Evolutionary conservation across 2,113 vertebrate species (phyloP).

Genomic region (Holacanthus passer): DNA sequence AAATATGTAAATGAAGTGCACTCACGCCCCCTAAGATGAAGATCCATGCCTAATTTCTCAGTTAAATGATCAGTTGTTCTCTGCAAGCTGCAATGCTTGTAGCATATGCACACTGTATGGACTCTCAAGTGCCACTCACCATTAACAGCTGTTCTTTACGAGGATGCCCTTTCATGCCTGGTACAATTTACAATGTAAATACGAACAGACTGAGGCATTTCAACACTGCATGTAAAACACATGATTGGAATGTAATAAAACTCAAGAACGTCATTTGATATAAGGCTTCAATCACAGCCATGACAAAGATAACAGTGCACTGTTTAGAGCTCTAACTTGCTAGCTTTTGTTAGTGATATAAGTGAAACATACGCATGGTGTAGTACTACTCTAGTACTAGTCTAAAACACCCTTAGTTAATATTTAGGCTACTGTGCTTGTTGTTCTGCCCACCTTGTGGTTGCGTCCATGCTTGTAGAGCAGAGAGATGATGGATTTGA

Average conservation of each 20-base stretch:
- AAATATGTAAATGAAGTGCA: neutral
- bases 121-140: slow-evolving; percentile 15
- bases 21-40: neutral
- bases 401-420: neutral
- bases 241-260: slow-evolving; percentile 36
- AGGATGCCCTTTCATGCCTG: slow-evolving; percentile 46
- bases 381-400: too few species aligned
- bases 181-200: slow-evolving; percentile 52
- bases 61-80: slow-evolving; percentile 4
- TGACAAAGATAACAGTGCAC: slow-evolving; percentile 3
- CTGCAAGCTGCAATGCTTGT: neutral
- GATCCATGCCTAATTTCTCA: neutral
- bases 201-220: slow-evolving; percentile 29
- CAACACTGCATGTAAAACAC: slow-evolving; percentile 47
- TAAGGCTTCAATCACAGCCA: neutral
- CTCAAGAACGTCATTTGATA: neutral
- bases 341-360: neutral
- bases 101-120: neutral
- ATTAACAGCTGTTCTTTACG: slow-evolving; percentile 67
- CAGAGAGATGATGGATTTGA: slow-evolving; percentile 96
- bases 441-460: slow-evolving; percentile 88
- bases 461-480: slow-evolving; percentile 97
- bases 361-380: too few species aligned
- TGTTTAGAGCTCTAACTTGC: neutral
- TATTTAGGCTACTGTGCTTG: neutral